These are phyloP conservation scores for Ellobius talpinus DNA, from an alignment of 2,113 vertebrate species.

Conservation along the genomic window DNA sequence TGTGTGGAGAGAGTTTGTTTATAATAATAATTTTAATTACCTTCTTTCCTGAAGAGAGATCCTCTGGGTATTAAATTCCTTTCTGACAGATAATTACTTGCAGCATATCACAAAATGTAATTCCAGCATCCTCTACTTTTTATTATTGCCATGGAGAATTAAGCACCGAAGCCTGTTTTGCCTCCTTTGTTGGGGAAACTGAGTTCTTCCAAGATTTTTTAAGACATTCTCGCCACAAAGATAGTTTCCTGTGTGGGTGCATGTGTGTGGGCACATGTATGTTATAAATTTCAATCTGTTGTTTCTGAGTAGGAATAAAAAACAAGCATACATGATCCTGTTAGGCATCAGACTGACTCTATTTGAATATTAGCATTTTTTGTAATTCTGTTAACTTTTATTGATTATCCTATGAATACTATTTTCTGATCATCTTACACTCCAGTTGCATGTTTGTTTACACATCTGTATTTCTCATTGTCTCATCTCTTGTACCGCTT, in stretches of 20 bases:
- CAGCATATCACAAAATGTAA: not conserved
- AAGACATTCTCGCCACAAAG: not conserved
- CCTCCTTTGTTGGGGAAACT: not conserved
- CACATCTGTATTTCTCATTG: not conserved
- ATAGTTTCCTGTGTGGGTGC: not conserved
- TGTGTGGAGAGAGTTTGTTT: conserved; percentile 19
- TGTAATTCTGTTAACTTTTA: not conserved
- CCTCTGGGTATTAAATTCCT: conserved; percentile 13
- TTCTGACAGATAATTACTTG: conserved; percentile 40
- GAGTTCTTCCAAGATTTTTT: conserved; percentile 1
- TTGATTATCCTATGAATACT: not conserved
- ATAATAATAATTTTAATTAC: conserved; percentile 43
- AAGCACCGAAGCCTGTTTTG: not conserved
- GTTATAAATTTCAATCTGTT: not conserved
- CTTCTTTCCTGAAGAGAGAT: conserved; percentile 14
- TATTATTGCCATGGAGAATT: conserved; percentile 24
- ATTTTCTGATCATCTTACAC: conserved; percentile 3
- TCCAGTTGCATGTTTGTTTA: not conserved
- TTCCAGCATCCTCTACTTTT: not conserved
- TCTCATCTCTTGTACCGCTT: not conserved
- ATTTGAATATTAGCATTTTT: not conserved
- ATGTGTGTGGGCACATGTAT: not conserved
- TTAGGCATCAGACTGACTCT: not conserved
- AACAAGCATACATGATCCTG: not conserved
- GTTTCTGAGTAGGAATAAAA: not conserved